Evolutionary conservation across 2,797 vertebrate genomes (phyloP).

Genomic region (Lagorchestes hirsutus): DNA sequence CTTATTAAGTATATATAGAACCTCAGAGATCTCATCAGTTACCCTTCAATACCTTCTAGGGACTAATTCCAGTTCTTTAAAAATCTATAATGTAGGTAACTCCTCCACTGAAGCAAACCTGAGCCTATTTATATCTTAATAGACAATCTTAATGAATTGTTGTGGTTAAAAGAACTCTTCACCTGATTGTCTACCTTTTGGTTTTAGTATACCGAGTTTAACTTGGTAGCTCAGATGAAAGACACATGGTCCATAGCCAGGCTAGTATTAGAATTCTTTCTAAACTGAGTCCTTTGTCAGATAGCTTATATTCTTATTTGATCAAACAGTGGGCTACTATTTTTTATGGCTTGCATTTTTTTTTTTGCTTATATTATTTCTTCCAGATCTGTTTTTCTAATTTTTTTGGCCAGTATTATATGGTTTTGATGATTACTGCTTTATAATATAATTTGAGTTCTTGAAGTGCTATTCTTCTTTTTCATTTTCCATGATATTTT

Average conservation of each 20-base stretch:
- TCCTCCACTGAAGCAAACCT: neutral
- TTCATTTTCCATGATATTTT: neutral
- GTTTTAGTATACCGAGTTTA: neutral
- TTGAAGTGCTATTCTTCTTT: neutral
- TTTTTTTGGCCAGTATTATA: neutral
- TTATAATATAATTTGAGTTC: neutral
- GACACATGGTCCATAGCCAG: neutral
- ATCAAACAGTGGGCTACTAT: neutral
- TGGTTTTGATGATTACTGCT: neutral
- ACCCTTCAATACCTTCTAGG: neutral
- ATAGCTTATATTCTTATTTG: neutral
- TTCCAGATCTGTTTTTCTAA: neutral
- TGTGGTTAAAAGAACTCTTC: neutral
- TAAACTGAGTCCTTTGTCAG: neutral
- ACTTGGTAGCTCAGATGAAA: neutral
- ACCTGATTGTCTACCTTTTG: neutral
- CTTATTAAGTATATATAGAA: neutral
- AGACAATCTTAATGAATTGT: neutral
- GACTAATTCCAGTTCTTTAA: neutral
- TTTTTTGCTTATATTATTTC: neutral
- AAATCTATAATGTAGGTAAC: neutral
- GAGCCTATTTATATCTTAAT: neutral
- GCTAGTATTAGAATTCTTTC: neutral
- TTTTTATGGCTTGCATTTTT: neutral
- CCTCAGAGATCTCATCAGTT: constrained; percentile 10